phyloP scores from a whole-genome alignment of 2,113 vertebrate species.

The Gymnogyps californianus region DNA sequence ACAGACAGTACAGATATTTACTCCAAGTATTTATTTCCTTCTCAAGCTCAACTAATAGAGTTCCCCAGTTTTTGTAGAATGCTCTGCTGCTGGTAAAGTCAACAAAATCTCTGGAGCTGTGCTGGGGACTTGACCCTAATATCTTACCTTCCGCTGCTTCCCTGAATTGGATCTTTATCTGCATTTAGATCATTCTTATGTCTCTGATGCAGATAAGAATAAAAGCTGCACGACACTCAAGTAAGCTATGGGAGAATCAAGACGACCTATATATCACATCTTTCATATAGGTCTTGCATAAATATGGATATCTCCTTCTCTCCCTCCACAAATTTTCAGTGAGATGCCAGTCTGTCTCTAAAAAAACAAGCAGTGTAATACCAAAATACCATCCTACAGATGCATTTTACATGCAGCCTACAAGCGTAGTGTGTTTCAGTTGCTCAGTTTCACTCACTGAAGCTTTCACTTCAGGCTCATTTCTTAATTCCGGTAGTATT shows the following conservation, averaged over 20 bases:
- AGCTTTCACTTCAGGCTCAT: background rate
- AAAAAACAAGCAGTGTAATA: background rate
- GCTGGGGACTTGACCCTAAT: background rate
- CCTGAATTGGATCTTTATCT: background rate
- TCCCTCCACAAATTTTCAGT: background rate
- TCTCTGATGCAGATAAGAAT: background rate
- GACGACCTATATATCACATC: background rate
- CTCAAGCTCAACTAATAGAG: background rate
- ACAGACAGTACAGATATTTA: background rate
- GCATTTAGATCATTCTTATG: background rate
- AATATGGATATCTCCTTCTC: background rate
- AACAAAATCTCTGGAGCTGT: background rate
- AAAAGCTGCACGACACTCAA: background rate
- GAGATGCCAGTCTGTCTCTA: background rate
- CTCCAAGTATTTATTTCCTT: background rate
- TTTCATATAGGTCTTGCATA: background rate
- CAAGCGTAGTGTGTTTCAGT: background rate
- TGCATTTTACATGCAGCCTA: background rate
- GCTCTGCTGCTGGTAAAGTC: background rate
- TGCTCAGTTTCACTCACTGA: background rate
- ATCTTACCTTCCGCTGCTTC: background rate
- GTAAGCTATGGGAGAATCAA: background rate
- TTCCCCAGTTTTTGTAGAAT: background rate
- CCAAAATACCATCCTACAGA: rapidly evolving
- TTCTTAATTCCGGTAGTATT: background rate